Percentiles rank a stretch among this genome's conserved stretches.
These are phyloP conservation scores for Spondyliosoma cantharus DNA, from an alignment of 2,797 vertebrate species.

Conservation along the genomic window DNA sequence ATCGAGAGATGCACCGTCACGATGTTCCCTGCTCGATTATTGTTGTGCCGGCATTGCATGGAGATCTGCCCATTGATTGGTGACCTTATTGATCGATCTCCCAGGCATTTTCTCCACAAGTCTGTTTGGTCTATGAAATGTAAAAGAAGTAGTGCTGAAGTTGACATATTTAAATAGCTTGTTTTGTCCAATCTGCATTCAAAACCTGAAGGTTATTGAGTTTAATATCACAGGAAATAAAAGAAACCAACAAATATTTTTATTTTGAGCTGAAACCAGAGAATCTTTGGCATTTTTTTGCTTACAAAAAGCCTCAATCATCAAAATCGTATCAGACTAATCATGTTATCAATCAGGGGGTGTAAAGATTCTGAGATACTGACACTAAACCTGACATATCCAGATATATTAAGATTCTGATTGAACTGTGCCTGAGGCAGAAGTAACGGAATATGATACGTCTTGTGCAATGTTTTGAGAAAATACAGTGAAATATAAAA, in stretches of 20 bases:
- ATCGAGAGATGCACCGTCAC: not conserved
- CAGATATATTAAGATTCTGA: not conserved
- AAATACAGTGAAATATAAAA: not conserved
- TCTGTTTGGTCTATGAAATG: not conserved
- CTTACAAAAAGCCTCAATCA: not conserved
- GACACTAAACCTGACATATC: not conserved
- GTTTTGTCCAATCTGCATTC: not conserved
- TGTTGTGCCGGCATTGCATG: conserved; percentile 15
- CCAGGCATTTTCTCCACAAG: not conserved
- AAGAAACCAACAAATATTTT: not conserved
- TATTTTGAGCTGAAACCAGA: not conserved
- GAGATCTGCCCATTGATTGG: not conserved
- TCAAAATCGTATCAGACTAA: not conserved
- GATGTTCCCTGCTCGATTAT: not conserved
- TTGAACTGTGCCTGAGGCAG: not conserved
- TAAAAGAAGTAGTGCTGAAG: not conserved
- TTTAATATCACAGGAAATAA: not conserved
- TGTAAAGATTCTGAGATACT: not conserved
- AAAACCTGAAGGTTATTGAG: not conserved
- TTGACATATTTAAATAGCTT: not conserved
- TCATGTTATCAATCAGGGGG: not conserved
- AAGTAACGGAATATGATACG: not conserved
- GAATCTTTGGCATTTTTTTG: not conserved
- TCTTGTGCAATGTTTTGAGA: not conserved
- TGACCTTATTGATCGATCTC: not conserved